Percentiles rank a stretch among this genome's conserved stretches.
Conservation (phyloP, 2,888 invertebrate species). For the Agriopis leucophaearia region DNA sequence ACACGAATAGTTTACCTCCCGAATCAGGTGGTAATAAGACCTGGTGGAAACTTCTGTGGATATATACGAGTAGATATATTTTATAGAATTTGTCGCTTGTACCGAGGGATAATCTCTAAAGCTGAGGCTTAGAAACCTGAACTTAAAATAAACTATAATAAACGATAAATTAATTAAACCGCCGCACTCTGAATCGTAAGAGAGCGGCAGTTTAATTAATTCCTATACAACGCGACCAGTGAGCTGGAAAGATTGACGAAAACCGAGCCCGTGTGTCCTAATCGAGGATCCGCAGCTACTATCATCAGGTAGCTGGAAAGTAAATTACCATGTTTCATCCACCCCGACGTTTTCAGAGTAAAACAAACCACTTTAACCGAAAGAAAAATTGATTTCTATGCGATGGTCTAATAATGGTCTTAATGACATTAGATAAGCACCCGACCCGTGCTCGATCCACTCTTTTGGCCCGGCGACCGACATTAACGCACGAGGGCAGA, state of each 20-base stretch:
- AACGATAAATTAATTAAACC: too few species aligned
- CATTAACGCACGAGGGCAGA: slow-evolving; percentile 62
- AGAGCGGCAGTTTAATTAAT: slow-evolving; percentile 35
- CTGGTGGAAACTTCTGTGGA: slow-evolving; percentile 23
- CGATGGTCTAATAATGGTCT: slow-evolving; percentile 47
- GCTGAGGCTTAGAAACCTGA: slow-evolving; percentile 17
- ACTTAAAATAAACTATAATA: too few species aligned
- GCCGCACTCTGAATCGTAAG: slow-evolving; percentile 9
- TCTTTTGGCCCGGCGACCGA: slow-evolving; percentile 50
- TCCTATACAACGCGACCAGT: slow-evolving; percentile 24
- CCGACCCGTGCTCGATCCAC: slow-evolving; percentile 36
- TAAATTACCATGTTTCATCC: slow-evolving; percentile 57
- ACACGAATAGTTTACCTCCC: too few species aligned
- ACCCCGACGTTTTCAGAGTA: slow-evolving; percentile 45
- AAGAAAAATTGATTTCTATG: slow-evolving; percentile 53
- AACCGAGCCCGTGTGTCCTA: slow-evolving; percentile 35
- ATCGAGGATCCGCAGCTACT: slow-evolving; percentile 44
- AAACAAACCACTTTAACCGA: slow-evolving; percentile 55
- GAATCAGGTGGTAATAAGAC: slow-evolving; percentile 26
- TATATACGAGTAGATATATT: slow-evolving; percentile 30
- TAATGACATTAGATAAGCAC: slow-evolving; percentile 47
- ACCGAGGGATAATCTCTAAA: slow-evolving; percentile 30
- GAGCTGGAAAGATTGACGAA: slow-evolving; percentile 37
- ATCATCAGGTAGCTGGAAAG: slow-evolving; percentile 56
- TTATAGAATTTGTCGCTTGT: slow-evolving; percentile 29